Evolutionary conservation across 2,888 invertebrate genomes (phyloP).

Genomic region (Mesodorylaimus sp.): DNA sequence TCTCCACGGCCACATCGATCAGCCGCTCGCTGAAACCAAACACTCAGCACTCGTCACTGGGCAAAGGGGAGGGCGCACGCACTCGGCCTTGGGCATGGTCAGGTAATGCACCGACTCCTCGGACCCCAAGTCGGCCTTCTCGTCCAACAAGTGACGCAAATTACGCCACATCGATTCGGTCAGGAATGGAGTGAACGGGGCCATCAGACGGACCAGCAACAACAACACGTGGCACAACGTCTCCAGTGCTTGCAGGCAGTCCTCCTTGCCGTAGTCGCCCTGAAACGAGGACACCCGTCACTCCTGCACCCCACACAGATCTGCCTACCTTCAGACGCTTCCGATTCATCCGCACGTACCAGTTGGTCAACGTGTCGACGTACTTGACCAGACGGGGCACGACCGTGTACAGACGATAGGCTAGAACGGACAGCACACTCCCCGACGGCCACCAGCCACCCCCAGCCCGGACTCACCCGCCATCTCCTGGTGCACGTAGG

Average conservation of each 20-base stretch:
- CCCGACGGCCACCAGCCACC: background rate
- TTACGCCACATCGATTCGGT: slow-evolving; percentile 86
- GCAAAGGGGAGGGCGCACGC: slow-evolving; percentile 9
- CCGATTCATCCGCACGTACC: slow-evolving; percentile 94
- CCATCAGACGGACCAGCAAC: slow-evolving; percentile 76
- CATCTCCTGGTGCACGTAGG: slow-evolving; percentile 80
- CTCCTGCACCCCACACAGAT: no score
- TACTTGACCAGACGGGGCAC: slow-evolving; percentile 80
- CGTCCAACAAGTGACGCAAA: slow-evolving; percentile 46
- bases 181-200: slow-evolving; percentile 89
- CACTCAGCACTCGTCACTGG: slow-evolving; percentile 8
- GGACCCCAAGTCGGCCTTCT: slow-evolving; percentile 14
- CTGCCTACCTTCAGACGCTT: slow-evolving; percentile 56
- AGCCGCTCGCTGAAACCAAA: slow-evolving; percentile 36
- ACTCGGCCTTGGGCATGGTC: slow-evolving; percentile 56
- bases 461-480: slow-evolving; percentile 29
- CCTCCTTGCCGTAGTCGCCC: slow-evolving; percentile 61
- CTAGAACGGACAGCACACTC: background rate
- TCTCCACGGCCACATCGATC: slow-evolving; percentile 67
- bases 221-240: slow-evolving; percentile 71
- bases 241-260: slow-evolving; percentile 63
- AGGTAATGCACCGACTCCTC: slow-evolving; percentile 66
- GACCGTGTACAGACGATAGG: slow-evolving; percentile 37
- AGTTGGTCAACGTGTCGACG: slow-evolving; percentile 91
- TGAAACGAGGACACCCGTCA: slow-evolving; percentile 17